A percentile compares a stretch with the other conserved stretches of the same genome.
Evolutionary conservation across 2,797 vertebrate genomes (phyloP).

Genomic region (Corythornis leucogaster): DNA sequence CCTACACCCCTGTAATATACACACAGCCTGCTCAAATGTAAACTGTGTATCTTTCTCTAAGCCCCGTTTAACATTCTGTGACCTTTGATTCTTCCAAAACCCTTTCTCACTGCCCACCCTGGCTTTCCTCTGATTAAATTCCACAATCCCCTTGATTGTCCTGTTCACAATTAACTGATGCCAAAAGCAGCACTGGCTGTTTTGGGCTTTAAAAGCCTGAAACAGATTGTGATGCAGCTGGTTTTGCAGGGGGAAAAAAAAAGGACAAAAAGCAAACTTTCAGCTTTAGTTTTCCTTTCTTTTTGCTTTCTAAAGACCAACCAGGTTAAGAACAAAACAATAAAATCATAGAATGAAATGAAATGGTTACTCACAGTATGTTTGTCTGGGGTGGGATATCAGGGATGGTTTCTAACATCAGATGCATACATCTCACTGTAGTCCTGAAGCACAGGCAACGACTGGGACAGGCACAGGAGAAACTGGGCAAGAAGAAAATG

Average conservation of each 20-base stretch:
- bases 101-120: background rate
- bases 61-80: background rate
- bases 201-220: background rate
- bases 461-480: constrained; percentile 53
- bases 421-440: constrained; percentile 78
- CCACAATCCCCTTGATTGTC: background rate
- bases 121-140: background rate
- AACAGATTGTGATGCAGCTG: background rate
- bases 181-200: background rate
- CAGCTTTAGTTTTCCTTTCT: background rate
- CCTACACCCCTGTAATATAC: background rate
- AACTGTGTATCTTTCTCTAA: background rate
- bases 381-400: constrained; percentile 72
- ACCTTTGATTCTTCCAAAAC: background rate
- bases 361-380: constrained; percentile 65
- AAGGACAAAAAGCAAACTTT: background rate
- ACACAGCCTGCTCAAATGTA: background rate
- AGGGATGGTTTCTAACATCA: constrained; percentile 75
- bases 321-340: background rate
- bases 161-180: background rate
- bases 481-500: constrained; percentile 55
- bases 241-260: background rate
- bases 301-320: background rate
- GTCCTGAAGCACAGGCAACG: constrained; percentile 78
- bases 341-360: background rate